phyloP scores from a whole-genome alignment of 37 sponge, comb jelly and placozoan species.

The Mnemiopsis leidyi region DNA sequence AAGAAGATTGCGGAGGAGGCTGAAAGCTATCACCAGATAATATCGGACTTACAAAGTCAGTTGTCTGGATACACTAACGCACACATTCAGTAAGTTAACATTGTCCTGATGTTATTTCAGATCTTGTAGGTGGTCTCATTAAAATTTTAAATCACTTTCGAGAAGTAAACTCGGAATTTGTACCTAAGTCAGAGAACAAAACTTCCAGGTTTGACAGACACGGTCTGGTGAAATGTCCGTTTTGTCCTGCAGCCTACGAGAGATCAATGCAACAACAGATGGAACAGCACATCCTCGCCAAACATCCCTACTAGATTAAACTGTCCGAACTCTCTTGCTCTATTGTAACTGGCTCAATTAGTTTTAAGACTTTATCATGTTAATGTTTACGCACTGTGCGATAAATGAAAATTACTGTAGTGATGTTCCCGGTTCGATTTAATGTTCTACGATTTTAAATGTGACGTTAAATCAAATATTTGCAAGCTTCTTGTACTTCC shows the following conservation, averaged over 20 bases:
- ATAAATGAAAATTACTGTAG: no score
- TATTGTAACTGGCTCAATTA: no score
- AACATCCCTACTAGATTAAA: slow-evolving; percentile 15
- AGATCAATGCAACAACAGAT: neutral
- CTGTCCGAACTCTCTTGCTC: no score
- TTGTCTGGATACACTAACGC: neutral
- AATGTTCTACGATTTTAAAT: no score
- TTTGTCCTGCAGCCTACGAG: slow-evolving; percentile 26
- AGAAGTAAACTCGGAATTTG: no score
- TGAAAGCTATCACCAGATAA: neutral
- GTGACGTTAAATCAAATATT: no score
- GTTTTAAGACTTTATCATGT: no score
- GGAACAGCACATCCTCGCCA: neutral
- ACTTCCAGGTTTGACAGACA: neutral
- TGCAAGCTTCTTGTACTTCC: no score
- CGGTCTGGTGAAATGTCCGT: slow-evolving; percentile 15
- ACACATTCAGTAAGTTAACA: neutral
- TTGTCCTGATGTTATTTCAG: neutral
- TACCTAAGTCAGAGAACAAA: neutral
- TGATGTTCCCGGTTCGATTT: no score
- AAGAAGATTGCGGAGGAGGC: slow-evolving; percentile 47
- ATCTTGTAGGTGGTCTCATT: no score
- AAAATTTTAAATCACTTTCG: no score
- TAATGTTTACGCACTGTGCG: no score
- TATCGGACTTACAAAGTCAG: neutral